Evolutionary conservation across 2,888 invertebrate genomes (phyloP).

Genomic region (Morpho achilles): DNA sequence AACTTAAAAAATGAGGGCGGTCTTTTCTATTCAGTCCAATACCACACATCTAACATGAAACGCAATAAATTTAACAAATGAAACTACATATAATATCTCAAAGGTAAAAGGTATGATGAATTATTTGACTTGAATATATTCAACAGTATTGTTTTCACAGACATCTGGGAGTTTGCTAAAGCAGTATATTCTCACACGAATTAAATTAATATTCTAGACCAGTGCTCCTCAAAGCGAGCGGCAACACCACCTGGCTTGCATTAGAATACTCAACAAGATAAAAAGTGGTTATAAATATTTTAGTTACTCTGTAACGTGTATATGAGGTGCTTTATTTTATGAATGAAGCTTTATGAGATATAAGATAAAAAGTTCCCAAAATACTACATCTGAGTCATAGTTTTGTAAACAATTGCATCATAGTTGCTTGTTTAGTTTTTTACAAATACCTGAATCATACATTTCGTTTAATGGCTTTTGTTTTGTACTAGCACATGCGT

Average conservation of each 20-base stretch:
- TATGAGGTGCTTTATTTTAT: too few relatives aligned
- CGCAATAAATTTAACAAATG: not conserved
- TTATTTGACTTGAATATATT: slow-evolving; percentile 14
- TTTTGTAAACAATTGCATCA: too few relatives aligned
- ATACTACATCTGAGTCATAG: too few relatives aligned
- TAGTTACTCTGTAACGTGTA: not conserved
- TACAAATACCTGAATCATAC: too few relatives aligned
- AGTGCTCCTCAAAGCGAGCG: slow-evolving; percentile 6
- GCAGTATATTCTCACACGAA: slow-evolving; percentile 9
- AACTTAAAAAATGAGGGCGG: too few relatives aligned
- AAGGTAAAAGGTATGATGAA: slow-evolving; percentile 4
- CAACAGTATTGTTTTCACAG: slow-evolving; percentile 12
- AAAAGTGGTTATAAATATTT: slow-evolving; percentile 1
- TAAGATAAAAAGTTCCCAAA: too few relatives aligned
- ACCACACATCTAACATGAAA: too few relatives aligned
- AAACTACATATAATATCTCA: slow-evolving; percentile 2
- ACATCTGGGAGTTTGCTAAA: slow-evolving; percentile 13
- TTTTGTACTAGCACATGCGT: too few relatives aligned
- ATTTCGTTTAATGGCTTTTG: too few relatives aligned
- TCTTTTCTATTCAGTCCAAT: too few relatives aligned
- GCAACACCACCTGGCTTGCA: slow-evolving; percentile 4
- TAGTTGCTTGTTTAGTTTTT: too few relatives aligned
- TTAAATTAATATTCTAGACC: slow-evolving; percentile 13
- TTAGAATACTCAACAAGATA: not conserved
- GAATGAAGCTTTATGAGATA: too few relatives aligned